Conservation (phyloP, 2,113 vertebrate species). For the Bubalus kerabau region DNA sequence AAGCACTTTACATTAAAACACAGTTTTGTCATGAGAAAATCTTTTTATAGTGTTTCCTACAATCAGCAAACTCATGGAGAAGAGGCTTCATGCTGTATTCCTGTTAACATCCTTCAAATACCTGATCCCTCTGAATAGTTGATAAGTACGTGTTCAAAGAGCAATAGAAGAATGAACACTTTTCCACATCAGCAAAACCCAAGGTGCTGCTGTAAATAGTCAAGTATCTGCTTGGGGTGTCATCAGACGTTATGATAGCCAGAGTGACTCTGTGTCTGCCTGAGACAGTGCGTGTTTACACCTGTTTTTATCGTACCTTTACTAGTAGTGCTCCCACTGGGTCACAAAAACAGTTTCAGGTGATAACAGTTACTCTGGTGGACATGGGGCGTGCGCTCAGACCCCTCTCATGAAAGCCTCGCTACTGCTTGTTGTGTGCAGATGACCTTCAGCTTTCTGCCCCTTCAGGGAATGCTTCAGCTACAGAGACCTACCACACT, state of each 20-base stretch:
- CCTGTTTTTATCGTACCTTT: background rate
- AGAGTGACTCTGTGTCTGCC: background rate
- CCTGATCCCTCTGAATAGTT: fast-evolving
- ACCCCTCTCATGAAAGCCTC: background rate
- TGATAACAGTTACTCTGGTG: background rate
- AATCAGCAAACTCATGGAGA: background rate
- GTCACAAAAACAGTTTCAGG: background rate
- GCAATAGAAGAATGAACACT: too few relatives aligned
- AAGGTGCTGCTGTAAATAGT: background rate
- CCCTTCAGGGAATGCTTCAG: background rate
- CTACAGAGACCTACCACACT: background rate
- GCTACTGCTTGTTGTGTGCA: background rate
- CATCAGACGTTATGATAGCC: background rate
- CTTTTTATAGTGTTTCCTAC: background rate
- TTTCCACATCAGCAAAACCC: background rate
- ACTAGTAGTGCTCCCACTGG: background rate
- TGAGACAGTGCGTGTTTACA: background rate
- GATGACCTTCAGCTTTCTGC: background rate
- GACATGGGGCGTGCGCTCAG: background rate
- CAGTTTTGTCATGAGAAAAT: background rate
- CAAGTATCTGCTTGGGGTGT: background rate
- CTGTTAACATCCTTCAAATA: background rate
- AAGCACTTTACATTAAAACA: background rate
- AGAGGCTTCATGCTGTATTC: background rate
- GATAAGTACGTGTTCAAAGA: background rate